These are phyloP conservation scores for Stylophora pistillata DNA, from an alignment of 64 coral and sea anemone genomes.

Conservation along the genomic window DNA sequence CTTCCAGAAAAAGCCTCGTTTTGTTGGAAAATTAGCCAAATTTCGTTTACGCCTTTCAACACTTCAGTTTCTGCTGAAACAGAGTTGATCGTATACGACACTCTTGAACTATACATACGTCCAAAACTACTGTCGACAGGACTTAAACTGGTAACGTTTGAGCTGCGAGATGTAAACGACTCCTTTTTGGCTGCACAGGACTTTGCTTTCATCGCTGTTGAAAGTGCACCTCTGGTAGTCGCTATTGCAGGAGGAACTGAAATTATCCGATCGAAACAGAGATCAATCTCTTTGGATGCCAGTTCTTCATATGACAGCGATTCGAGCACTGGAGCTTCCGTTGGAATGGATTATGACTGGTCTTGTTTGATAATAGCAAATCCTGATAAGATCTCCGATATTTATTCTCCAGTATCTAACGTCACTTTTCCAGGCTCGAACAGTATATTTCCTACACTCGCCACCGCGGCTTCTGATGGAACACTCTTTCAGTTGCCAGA, in stretches of 20 bases:
- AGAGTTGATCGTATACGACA: neutral
- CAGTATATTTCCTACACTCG: neutral
- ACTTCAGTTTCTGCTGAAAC: neutral
- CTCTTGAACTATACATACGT: neutral
- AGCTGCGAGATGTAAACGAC: neutral
- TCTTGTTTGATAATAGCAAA: neutral
- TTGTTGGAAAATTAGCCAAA: neutral
- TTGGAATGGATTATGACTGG: neutral
- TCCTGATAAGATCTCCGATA: neutral
- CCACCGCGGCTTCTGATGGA: neutral
- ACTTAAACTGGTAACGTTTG: neutral
- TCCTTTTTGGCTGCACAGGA: neutral
- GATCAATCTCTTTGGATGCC: neutral
- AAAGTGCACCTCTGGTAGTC: neutral
- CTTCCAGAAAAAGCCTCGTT: neutral
- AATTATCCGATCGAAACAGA: neutral
- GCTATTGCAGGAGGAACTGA: conserved; percentile 6
- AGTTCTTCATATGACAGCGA: neutral
- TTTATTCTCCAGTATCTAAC: neutral
- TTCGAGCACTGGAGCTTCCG: neutral
- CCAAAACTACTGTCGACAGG: neutral
- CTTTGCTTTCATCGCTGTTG: neutral
- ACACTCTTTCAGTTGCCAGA: neutral
- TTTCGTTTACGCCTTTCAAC: neutral
- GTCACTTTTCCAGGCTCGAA: neutral